These are phyloP conservation scores for Zaprionus ghesquierei DNA, from an alignment of 1,140 invertebrate genomes.

Conservation along the genomic window DNA sequence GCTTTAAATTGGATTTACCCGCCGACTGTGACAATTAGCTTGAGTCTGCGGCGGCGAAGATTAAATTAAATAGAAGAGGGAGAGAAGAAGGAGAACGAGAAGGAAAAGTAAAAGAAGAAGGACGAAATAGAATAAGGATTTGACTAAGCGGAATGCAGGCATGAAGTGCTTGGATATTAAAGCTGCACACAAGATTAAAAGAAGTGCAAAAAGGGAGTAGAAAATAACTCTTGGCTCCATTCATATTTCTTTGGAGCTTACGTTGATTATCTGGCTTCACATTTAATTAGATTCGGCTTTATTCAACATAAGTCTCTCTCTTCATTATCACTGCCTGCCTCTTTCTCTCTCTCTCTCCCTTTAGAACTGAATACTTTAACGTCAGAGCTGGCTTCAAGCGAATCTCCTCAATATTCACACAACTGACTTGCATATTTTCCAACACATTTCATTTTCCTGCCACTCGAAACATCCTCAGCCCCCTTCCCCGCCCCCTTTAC, in stretches of 20 bases:
- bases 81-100: background rate
- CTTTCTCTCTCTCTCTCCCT: background rate
- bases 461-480: background rate
- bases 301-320: background rate
- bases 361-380: background rate
- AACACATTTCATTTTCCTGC: slow-evolving; percentile 38
- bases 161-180: background rate
- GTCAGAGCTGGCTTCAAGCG: background rate
- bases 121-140: background rate
- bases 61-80: background rate
- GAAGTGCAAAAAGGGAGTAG: background rate
- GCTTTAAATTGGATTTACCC: slow-evolving; percentile 20
- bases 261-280: background rate
- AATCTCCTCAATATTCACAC: slow-evolving; percentile 3
- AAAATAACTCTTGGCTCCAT: background rate
- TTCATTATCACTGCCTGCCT: background rate
- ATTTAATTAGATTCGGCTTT: background rate
- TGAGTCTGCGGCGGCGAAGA: background rate
- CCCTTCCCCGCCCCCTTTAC: background rate
- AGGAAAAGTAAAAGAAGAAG: background rate
- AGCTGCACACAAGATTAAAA: background rate
- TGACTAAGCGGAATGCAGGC: background rate
- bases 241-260: background rate
- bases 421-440: slow-evolving; percentile 28
- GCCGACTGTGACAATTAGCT: slow-evolving; percentile 6